These are phyloP conservation scores for Nomada ferruginata DNA, from an alignment of 2,888 invertebrate genomes.

Conservation along the genomic window DNA sequence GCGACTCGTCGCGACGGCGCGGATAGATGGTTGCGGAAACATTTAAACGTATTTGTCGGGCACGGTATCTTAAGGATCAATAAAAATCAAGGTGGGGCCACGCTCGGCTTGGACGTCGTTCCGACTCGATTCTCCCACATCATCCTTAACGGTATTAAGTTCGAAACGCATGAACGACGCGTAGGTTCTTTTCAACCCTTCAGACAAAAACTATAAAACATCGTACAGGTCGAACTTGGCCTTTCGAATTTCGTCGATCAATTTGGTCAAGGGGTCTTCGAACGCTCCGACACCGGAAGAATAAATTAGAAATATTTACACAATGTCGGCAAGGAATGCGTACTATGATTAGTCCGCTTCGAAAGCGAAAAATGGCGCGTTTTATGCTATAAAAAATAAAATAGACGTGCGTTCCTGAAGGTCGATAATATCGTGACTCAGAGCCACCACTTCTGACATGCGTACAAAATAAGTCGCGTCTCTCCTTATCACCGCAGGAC, in stretches of 20 bases:
- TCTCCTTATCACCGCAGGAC: conserved; percentile 19
- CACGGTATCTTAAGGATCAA: conserved; percentile 66
- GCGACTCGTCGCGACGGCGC: conserved; percentile 23
- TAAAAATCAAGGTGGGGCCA: conserved; percentile 69
- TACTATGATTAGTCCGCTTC: too few relatives aligned
- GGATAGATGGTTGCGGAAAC: conserved; percentile 54
- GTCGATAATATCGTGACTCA: conserved; percentile 59
- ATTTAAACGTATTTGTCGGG: conserved; percentile 62
- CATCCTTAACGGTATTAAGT: background rate
- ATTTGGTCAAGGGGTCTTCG: too few relatives aligned
- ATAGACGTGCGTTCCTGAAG: conserved; percentile 16
- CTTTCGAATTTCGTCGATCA: background rate
- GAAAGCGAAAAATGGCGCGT: background rate
- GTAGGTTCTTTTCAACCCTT: background rate
- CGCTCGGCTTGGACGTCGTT: conserved; percentile 47
- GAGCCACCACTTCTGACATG: conserved; percentile 37
- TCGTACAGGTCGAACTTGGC: too few relatives aligned
- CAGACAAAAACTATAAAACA: background rate
- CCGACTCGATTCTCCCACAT: conserved; percentile 40
- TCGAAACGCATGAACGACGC: conserved; percentile 14
- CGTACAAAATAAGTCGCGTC: conserved; percentile 26
- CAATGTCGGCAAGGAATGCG: too few relatives aligned
- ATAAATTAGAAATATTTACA: too few relatives aligned
- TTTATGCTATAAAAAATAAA: background rate
- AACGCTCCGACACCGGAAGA: too few relatives aligned